These are phyloP conservation scores for Hesperophylax magnus DNA, from an alignment of 1,140 invertebrate species.

Conservation along the genomic window DNA sequence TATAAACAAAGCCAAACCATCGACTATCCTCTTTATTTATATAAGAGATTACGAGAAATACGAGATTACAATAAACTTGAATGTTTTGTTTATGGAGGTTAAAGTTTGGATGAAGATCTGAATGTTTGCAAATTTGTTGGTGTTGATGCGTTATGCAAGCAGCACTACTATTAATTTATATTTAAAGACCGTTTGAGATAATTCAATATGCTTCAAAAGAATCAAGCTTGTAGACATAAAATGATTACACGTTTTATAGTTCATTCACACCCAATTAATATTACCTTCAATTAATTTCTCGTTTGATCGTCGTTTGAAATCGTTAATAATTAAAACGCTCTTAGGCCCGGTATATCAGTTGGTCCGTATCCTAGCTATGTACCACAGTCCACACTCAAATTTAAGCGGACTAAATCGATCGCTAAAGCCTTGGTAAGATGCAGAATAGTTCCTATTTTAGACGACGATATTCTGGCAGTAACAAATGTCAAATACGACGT, in stretches of 20 bases:
- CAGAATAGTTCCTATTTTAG: too few relatives aligned
- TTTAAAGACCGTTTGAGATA: background rate
- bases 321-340: constrained; percentile 5
- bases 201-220: background rate
- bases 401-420: too few relatives aligned
- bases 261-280: background rate
- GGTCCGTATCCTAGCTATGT: too few relatives aligned
- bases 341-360: background rate
- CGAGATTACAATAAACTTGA: too few relatives aligned
- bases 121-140: background rate
- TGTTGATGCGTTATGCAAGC: background rate
- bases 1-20: too few relatives aligned
- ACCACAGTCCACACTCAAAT: too few relatives aligned
- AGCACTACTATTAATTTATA: too few relatives aligned
- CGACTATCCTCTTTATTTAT: too few relatives aligned
- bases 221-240: background rate
- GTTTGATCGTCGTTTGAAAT: constrained; percentile 2
- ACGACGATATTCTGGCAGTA: too few relatives aligned
- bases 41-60: background rate
- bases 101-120: background rate
- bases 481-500: too few relatives aligned
- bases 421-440: too few relatives aligned
- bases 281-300: background rate
- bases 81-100: background rate
- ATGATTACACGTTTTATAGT: background rate